phyloP scores from a whole-genome alignment of 2,113 vertebrate species.

The Leucoraja erinaceus region DNA sequence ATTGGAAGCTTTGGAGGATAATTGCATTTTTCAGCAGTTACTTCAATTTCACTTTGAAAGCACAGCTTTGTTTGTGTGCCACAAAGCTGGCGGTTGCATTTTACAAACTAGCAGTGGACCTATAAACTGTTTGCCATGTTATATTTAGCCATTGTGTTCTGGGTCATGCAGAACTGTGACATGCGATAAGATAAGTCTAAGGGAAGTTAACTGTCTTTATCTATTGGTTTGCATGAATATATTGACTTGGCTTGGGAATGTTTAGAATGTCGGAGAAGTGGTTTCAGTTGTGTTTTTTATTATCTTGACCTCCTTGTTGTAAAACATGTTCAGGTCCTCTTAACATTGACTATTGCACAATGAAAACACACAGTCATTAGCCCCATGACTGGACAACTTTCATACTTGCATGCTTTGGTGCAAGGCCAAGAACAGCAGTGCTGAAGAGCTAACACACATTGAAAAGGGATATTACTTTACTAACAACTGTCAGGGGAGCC shows the following conservation, averaged over 20 bases:
- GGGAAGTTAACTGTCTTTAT: constrained; percentile 30
- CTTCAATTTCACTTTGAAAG: constrained; percentile 22
- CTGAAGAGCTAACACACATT: constrained; percentile 9
- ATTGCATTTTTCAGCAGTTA: not conserved
- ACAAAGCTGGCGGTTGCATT: not conserved
- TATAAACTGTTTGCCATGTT: constrained; percentile 13
- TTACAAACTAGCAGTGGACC: constrained; percentile 3
- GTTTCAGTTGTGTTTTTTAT: constrained; percentile 38
- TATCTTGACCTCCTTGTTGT: constrained; percentile 39
- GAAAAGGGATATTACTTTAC: constrained; percentile 32
- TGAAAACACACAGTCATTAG: constrained; percentile 32
- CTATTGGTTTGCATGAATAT: constrained; percentile 23
- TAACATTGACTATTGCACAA: constrained; percentile 30
- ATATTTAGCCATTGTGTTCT: constrained; percentile 36
- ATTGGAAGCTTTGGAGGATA: not conserved
- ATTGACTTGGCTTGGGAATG: constrained; percentile 27
- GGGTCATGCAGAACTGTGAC: constrained; percentile 35
- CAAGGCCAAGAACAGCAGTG: constrained; percentile 9
- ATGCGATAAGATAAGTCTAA: constrained; percentile 28
- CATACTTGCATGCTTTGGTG: constrained; percentile 27
- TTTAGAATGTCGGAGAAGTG: constrained; percentile 30
- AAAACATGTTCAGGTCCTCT: constrained; percentile 37
- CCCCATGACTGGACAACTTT: constrained; percentile 37
- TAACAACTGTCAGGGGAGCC: constrained; percentile 24
- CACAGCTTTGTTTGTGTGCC: not conserved